These are phyloP conservation scores for Bimastos eiseni DNA, from an alignment of 2,888 invertebrate genomes.

Conservation along the genomic window DNA sequence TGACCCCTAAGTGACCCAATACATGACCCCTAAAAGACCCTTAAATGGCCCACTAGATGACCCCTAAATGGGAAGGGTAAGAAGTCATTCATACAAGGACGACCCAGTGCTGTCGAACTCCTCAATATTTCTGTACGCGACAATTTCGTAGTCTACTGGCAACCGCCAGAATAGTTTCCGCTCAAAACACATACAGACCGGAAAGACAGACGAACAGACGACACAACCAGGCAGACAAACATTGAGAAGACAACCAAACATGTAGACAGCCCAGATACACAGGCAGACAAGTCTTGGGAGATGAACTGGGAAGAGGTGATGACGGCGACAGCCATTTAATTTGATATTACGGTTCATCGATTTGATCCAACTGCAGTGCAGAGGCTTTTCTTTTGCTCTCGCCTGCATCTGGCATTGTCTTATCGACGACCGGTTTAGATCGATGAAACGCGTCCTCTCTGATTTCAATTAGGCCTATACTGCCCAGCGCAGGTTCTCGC, in stretches of 20 bases:
- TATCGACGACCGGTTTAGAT: neutral
- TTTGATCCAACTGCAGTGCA: neutral
- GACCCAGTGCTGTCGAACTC: neutral
- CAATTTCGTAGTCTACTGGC: neutral
- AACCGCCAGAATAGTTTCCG: neutral
- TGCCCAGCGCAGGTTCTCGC: neutral
- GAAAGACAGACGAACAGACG: neutral
- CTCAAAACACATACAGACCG: neutral
- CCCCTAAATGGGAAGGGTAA: too few species aligned
- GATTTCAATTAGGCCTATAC: neutral
- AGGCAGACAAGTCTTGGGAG: neutral
- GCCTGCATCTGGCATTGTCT: neutral
- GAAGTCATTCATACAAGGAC: neutral
- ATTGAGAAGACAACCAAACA: neutral
- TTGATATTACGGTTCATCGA: conserved; percentile 15
- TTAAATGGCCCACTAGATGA: too few species aligned
- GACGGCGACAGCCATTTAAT: neutral
- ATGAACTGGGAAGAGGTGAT: neutral
- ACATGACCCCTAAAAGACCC: too few species aligned
- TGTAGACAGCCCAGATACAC: neutral
- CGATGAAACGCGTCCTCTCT: conserved; percentile 5
- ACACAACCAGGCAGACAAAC: neutral
- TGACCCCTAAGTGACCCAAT: too few species aligned
- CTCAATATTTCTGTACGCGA: neutral
- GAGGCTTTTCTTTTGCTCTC: neutral